Evolutionary conservation across 53 echinoderm and acorn worm species (phyloP), one percentile per base, ranked within the genome.

Genomic region (Crossaster papposus): DNA sequence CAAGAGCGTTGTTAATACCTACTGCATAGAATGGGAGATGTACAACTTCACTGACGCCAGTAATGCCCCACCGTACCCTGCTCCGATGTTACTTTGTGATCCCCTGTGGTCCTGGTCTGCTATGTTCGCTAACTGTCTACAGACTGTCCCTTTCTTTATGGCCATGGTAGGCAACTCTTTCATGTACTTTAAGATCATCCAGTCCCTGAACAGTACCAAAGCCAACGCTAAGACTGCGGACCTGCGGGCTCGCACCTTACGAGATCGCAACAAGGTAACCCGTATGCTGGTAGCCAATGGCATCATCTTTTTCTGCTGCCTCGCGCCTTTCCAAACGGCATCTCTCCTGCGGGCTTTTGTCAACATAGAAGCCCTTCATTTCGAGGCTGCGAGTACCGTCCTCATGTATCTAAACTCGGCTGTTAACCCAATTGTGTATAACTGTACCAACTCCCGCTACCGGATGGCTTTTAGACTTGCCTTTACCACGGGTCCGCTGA

Each of bases 21-120:
- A 81, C 13, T 96, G 96, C 31, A 30, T 89, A 13, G 65, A 89
- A 38, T 96, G 96, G 96, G 84, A 84, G 20, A 30, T 17, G 20
- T 4, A 5, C 6, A 37, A 68, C 15, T 38, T 36, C 51, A 31
- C 14, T n/a, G 52, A 51, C 23, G 8, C 33, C 28, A 71, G 72
- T 30, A 23, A 15, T 31, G 53, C 28, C 17, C 37, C 51, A 26
- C 26, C 37, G 0, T 70, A 36, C 83, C 83, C 70, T 23, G 83
- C 36, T 65, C 84, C 84, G 3, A 84, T 84, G 84, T 30, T 84
- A 32, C 36, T 84, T 24, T 84, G 84, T 22, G 72, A 84, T 24
- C 84, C 84, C 18, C 52, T 84, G 51, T 84, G 84, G 77, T 71
- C 85, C 23, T 78, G 79, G 83, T 85, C 78, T 23, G 73, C 30